Evolutionary conservation across 1,140 invertebrate species (phyloP), one percentile per base, ranked within the genome.

Genomic region (Acromyrmex charruanus): DNA sequence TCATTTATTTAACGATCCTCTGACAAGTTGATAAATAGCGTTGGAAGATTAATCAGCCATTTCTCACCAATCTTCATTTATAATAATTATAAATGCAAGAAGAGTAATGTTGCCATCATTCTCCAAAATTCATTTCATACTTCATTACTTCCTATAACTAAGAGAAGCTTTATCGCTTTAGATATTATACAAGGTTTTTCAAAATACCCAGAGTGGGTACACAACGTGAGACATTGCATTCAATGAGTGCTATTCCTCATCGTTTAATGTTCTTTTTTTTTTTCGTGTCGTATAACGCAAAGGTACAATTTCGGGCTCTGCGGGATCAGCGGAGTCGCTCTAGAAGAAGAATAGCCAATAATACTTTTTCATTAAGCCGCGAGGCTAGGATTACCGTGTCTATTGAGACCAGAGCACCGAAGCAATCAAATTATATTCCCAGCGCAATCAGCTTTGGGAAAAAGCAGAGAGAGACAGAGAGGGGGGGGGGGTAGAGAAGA

Each of bases 341-440:
- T 81, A 66, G 71, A 87, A 90, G 87, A 89, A 90, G 87, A 91
- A 93, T 90, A 92, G 91, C 90, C 92, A 93, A 93, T 93, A 94
- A 94, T 93, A 94, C 91, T 92, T 93, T 94, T 94, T 94, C 92
- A 92, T 94, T 93, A 93, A 93, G 81, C 84, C 69, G 61, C 77
- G 75, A 86, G 89, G 89, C 82, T 69, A 90, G 92, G 87, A 94
- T 94, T 93, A 93, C 89, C 84, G 89, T 85, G 77, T 92, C 91
- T 88, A 92, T 92, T 87, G 93, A 91, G 89, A 87, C 89, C 71
- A 31, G 69, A 31, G 88, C 89, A 84, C 89, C 85, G 87, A 90
- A 91, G 92, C 91, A 94, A 94, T 94, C 92, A 94, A 94, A 94
- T 94, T 94, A 94, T 94, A 94, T 94, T 94, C 93, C 92, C 93